Base-by-base conservation (phyloP, 1,140 invertebrate genomes). In the Scaptodrosophila lebanonensis region DNA sequence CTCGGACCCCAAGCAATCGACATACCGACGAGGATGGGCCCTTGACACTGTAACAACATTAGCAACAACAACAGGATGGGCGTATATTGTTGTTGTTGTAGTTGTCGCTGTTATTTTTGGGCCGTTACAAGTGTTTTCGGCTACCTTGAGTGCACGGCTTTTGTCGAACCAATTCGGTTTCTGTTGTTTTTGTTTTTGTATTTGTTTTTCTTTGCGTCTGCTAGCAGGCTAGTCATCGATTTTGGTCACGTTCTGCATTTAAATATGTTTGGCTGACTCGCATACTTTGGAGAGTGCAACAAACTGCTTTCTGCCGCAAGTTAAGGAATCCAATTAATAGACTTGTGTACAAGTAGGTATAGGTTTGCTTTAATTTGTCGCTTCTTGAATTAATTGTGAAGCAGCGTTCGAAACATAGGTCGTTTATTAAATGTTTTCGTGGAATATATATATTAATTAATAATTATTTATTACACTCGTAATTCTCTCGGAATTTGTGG, bases 161-260 rank as follows among this genome's bases (percentile, higher is more conserved):
- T 29, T 51, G 16, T 20, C 12, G 25, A 8, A 49, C 20, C 25
- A 12, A 39, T 50, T 8, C 35, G 12, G 18, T 50, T 18, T 42
- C 33, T 33, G 32, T 12, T 56, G 27, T 25, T 43, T 59, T 38
- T 42, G 17, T 25, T 48, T 48, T 56, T 48, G 35, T 45, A 35
- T 39, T 40, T 48, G 25, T 42, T n/a, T n/a, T 59, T 38, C 54
- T 7, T 42, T 43, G 20, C 32, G 33, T 33, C 35, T 58, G 39
- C 20, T 42, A 51, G 45, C 44, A 40, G 20, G 50, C 47, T 51
- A 32, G 33, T 63, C 53, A 22, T 29, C 35, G 44, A 63, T 58
- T 63, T 63, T 51, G 42, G 53, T 58, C 60, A 63, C 60, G 60
- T 58, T 58, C 49, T 33, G 44, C 43, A 50, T 56, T 62, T 51